Evolutionary conservation across 2,888 invertebrate genomes (phyloP), one percentile per base, ranked within the genome.

Genomic region (Salticus scenicus): DNA sequence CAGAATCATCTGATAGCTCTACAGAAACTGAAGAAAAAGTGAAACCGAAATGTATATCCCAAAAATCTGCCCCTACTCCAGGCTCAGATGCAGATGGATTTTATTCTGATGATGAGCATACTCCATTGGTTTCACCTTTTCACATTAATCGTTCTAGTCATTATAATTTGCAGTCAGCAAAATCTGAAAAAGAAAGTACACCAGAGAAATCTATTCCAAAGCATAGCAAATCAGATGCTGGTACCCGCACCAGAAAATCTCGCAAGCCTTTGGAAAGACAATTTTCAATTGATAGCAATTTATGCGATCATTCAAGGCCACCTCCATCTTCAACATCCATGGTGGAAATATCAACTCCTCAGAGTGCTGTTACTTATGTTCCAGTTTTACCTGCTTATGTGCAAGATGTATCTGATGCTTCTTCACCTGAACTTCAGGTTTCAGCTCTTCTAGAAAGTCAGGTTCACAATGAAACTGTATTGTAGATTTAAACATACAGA

Each of bases 61-160:
- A 51, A 20, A 82, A 77, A 47, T 73, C 74, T 12, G 0, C 70
- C 2, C 76, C 73, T 0, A 77, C 81, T 17, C 81, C 81, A 20
- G 66, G 70, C 17, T 77, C 77, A 5, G 84, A 84, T 20, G 78
- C 86, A 1, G 86, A 87, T 37, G 86, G 76, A 2, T 86, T 83
- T 51, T 81, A 64, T 28, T 87, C 87, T 7, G 88, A 87, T 57
- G 88, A 88, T 31, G 88, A 88, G 31, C 86, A 88, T 10, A 88
- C 88, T 1, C 88, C 88, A n/a, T 67, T 88, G 10, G 88, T 88
- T 7, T 88, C 88, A 1, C 88, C 88, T 8, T 79, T 80, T 33
- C 88, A 88, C 27, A 10, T 80, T 14, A 80, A 66, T 33, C 70
- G 78, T 0, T 86, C 86, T 33, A 86, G 86, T 72, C 86, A 86